Evolutionary conservation across 2,113 vertebrate species (phyloP).

Genomic region (Semnornis frantzii): DNA sequence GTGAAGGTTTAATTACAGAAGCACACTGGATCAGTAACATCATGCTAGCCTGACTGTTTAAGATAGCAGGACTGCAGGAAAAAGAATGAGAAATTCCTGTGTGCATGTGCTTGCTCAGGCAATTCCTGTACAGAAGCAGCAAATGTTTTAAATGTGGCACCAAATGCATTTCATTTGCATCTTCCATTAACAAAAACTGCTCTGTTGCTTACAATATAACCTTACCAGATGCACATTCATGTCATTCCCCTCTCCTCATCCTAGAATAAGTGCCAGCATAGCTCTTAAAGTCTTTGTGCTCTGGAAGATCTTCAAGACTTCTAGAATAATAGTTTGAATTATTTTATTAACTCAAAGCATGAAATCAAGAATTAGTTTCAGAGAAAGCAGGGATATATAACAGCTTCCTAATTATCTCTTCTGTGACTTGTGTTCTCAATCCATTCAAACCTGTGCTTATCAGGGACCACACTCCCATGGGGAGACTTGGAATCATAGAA

Average conservation of each 20-base stretch:
- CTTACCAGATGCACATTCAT: accelerated
- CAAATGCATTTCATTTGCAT: not conserved
- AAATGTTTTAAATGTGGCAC: not conserved
- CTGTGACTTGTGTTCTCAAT: not conserved
- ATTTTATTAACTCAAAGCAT: not conserved
- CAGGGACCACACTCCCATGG: not conserved
- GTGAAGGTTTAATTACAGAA: conserved; percentile 41
- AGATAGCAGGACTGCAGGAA: not conserved
- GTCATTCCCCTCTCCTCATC: not conserved
- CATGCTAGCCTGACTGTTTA: not conserved
- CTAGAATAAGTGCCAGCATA: not conserved
- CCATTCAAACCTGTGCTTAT: not conserved
- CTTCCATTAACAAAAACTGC: not conserved
- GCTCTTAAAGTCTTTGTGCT: not conserved
- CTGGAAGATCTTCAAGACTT: not conserved
- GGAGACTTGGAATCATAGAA: no score
- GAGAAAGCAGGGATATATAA: not conserved
- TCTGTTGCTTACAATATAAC: not conserved
- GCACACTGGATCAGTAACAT: not conserved
- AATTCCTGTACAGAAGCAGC: not conserved
- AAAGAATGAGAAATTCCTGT: not conserved
- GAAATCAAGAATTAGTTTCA: not conserved
- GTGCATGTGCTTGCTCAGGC: not conserved
- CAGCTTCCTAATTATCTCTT: not conserved
- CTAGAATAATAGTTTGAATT: not conserved